Evolutionary conservation across 2,797 vertebrate genomes (phyloP).

Genomic region (Oceanodroma leucorhoa): DNA sequence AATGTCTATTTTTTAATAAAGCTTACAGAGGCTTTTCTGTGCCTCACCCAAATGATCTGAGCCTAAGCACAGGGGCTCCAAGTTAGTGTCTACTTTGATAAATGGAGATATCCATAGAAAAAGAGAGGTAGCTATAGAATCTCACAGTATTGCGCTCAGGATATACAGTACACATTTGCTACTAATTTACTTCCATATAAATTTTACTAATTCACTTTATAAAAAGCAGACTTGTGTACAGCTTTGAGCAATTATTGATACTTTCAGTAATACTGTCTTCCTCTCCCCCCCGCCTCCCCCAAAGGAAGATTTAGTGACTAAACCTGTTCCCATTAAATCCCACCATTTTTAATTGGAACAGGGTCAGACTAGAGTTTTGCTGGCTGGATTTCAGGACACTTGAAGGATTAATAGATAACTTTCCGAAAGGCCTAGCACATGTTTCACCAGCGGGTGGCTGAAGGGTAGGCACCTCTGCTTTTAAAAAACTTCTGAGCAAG

Average conservation of each 20-base stretch:
- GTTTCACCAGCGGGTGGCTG: background rate
- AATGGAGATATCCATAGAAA: background rate
- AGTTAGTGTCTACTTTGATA: background rate
- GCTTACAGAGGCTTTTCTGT: background rate
- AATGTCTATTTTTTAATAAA: background rate
- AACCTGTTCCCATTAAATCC: background rate
- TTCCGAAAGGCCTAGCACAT: background rate
- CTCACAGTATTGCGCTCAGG: background rate
- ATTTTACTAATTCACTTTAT: background rate
- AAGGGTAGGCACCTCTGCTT: background rate
- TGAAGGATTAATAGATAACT: background rate
- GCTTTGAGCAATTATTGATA: background rate
- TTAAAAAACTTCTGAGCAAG: background rate
- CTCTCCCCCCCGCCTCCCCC: fast-evolving
- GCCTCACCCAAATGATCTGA: background rate
- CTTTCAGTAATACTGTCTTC: background rate
- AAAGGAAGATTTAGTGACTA: background rate
- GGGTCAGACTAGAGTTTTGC: background rate
- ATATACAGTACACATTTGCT: background rate
- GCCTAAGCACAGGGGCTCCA: background rate
- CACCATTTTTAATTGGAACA: background rate
- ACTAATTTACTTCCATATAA: background rate
- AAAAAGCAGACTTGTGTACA: background rate
- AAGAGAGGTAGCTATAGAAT: background rate
- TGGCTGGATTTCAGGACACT: background rate